Evolutionary conservation across 2,797 vertebrate species (phyloP), one percentile per base, ranked within the genome.

Genomic region (Anisognathus igniventris): DNA sequence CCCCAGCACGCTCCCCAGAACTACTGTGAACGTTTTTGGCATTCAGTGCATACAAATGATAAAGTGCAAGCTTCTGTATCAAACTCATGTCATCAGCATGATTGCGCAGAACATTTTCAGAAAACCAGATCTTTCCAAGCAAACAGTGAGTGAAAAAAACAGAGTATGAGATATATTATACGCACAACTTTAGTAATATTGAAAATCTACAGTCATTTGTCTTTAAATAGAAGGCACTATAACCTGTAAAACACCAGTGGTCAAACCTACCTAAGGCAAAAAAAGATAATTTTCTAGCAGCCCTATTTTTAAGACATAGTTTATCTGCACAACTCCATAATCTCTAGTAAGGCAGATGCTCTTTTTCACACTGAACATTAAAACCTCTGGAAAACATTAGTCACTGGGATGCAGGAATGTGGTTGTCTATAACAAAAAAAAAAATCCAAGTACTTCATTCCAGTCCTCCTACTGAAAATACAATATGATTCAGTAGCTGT

Each of bases 311-410:
- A 37, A 37, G 37, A 37, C 37, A 37, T 37, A 37, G 37, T 10
- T 37, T 30, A 75, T 58, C 85, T 84, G n/a, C 48, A 79, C 21
- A 68, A 27, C 17, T 72, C 31, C 31, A 66, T 47, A 65, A 31
- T 60, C 50, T 61, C 54, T 77, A 19, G 12, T 50, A 65, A 76
- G 22, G 58, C 39, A 62, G 61, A 82, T 33, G 24, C 7, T 81
- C 30, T 67, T 74, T 86, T 82, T 89, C 27, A 91, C 51, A 79
- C 35, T 56, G 33, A 89, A 58, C 51, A 42, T 20, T n/a, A 95
- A 89, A 92, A 91, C 51, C 64, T 64, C 84, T 89, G 67, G 74
- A 84, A 93, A 93, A 70, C 37, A 70, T 75, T 81, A 90, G 48
- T 89, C 86, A 85, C 12, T 60, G 31, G 15, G 15, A 89, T 78